Evolutionary conservation across 2,113 vertebrate genomes (phyloP).

Genomic region (Forbesichthys papilliferus): DNA sequence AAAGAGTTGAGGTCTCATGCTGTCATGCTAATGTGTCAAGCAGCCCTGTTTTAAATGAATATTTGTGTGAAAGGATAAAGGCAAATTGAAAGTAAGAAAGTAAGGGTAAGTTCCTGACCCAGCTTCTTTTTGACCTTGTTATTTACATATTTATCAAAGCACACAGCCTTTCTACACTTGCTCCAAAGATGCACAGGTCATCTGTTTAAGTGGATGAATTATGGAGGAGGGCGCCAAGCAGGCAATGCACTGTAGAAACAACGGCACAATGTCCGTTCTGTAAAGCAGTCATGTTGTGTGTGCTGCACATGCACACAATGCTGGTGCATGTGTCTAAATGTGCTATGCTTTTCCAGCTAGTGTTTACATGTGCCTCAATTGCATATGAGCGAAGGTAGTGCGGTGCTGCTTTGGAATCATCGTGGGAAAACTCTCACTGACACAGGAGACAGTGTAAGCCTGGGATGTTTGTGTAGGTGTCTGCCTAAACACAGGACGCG

Average conservation of each 20-base stretch:
- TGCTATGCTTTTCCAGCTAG: conserved; percentile 11
- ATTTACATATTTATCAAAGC: conserved; percentile 66
- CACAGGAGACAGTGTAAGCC: conserved; percentile 21
- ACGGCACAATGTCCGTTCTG: conserved; percentile 25
- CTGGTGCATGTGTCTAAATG: conserved; percentile 4
- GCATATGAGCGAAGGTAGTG: neutral
- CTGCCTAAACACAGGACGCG: conserved; percentile 19
- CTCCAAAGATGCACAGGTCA: conserved; percentile 53
- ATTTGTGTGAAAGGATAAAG: conserved; percentile 12
- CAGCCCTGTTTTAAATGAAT: conserved; percentile 19
- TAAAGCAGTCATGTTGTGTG: conserved; percentile 8
- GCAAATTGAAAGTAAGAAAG: neutral
- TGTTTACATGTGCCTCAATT: neutral
- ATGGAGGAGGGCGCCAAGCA: conserved; percentile 58
- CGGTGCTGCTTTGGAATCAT: conserved; percentile 25
- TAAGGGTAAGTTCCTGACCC: conserved; percentile 46
- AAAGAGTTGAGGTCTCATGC: neutral
- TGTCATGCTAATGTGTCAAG: conserved; percentile 10
- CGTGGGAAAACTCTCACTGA: conserved; percentile 19
- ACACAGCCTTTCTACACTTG: conserved; percentile 26
- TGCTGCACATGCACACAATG: too few species aligned
- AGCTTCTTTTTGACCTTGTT: conserved; percentile 59
- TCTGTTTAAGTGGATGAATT: conserved; percentile 64
- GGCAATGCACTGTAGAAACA: conserved; percentile 38
- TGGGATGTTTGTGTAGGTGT: conserved; percentile 45